Evolutionary conservation across 2,888 invertebrate genomes (phyloP).

Genomic region (Leptarthrus brevirostris): DNA sequence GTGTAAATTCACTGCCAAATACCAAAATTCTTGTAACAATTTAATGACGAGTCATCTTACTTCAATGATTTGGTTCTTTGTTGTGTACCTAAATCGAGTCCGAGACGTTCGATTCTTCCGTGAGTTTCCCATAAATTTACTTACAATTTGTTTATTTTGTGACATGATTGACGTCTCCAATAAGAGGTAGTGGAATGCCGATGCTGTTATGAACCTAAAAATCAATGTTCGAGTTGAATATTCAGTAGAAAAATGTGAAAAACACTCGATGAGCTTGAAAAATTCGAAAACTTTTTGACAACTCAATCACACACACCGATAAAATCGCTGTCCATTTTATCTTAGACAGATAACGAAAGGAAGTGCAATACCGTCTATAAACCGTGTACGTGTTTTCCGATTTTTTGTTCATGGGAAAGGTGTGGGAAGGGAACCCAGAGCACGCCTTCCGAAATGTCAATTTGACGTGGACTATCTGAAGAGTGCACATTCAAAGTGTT

Average conservation of each 20-base stretch:
- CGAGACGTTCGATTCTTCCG: too few relatives aligned
- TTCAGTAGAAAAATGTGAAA: neutral
- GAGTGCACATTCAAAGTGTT: too few relatives aligned
- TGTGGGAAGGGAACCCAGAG: too few relatives aligned
- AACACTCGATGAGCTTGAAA: neutral
- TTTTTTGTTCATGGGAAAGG: too few relatives aligned
- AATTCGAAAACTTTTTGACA: neutral
- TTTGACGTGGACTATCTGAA: too few relatives aligned
- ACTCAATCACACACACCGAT: neutral
- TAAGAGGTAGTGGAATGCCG: neutral
- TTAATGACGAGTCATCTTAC: conserved; percentile 45
- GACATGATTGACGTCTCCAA: conserved; percentile 24
- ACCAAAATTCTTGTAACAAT: neutral
- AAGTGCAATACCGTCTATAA: too few relatives aligned
- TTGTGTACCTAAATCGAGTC: too few relatives aligned
- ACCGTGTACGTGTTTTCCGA: too few relatives aligned
- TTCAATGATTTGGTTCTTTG: conserved; percentile 19
- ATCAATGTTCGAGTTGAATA: neutral
- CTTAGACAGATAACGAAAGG: too few relatives aligned
- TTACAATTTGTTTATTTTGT: conserved; percentile 43
- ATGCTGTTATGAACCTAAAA: neutral
- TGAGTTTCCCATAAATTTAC: neutral
- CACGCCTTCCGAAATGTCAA: too few relatives aligned
- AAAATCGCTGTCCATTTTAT: too few relatives aligned
- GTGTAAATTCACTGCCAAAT: conserved; percentile 12